Percentiles rank a stretch among this genome's conserved stretches.
These are phyloP conservation scores for Bombus pascuorum DNA, from an alignment of 1,140 invertebrate species.

Conservation along the genomic window DNA sequence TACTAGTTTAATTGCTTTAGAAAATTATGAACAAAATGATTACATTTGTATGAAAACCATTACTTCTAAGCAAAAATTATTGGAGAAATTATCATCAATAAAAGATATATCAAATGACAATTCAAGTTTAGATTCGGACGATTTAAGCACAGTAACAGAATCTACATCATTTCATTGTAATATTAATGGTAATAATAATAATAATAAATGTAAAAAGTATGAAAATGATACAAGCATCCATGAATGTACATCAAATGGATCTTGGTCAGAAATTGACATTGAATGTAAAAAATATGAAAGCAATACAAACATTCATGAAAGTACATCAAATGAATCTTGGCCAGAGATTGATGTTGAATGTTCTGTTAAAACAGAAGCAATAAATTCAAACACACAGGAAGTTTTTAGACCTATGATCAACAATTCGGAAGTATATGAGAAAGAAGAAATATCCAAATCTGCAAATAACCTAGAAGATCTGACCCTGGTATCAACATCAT, in stretches of 20 bases:
- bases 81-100: neutral
- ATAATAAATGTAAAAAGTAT: neutral
- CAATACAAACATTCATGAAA: neutral
- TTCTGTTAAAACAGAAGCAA: neutral
- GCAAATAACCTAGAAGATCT: too few species aligned
- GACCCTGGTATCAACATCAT: too few species aligned
- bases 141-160: conserved; percentile 27
- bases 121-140: conserved; percentile 58
- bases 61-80: neutral
- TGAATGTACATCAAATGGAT: neutral
- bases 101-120: neutral
- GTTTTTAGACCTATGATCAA: neutral
- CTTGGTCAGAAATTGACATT: neutral
- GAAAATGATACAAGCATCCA: neutral
- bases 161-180: neutral
- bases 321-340: neutral
- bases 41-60: neutral
- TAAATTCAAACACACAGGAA: neutral
- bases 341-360: neutral
- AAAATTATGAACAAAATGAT: neutral
- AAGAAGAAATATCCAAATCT: too few species aligned
- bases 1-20: neutral
- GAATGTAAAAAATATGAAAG: neutral
- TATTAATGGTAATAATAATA: neutral
- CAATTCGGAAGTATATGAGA: too few species aligned